Percentiles rank a stretch among this genome's conserved stretches.
Conservation (phyloP, 1,140 invertebrate genomes). For the Dinoponera quadriceps region DNA sequence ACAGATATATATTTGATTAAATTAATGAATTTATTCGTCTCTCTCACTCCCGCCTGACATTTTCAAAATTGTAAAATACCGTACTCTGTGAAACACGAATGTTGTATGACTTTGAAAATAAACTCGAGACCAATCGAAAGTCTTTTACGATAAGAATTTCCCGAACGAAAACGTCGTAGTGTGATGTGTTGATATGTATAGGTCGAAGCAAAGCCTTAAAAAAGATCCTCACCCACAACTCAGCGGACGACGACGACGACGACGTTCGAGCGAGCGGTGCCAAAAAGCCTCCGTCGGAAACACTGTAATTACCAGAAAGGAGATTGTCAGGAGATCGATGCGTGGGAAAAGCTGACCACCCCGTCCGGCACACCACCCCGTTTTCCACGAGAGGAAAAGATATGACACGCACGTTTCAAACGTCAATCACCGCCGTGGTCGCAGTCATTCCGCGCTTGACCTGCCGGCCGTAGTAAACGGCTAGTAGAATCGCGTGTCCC, state of each 20-base stretch:
- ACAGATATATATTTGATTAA: no score
- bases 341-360: constrained; percentile 11
- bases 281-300: neutral
- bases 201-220: neutral
- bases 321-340: neutral
- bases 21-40: no score
- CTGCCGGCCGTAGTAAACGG: neutral
- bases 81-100: no score
- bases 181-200: no score
- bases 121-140: no score
- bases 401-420: constrained; percentile 34
- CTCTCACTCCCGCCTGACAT: no score
- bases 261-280: neutral
- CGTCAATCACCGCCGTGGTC: constrained; percentile 37
- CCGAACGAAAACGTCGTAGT: no score
- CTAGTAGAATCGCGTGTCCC: constrained; percentile 72
- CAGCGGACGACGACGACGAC: neutral
- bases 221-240: neutral
- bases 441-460: neutral
- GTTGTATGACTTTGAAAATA: no score
- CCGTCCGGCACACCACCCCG: neutral
- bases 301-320: neutral
- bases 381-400: neutral
- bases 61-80: no score
- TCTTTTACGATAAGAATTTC: no score